These are phyloP conservation scores for Orius insidiosus DNA, from an alignment of 1,140 invertebrate genomes.

Conservation along the genomic window DNA sequence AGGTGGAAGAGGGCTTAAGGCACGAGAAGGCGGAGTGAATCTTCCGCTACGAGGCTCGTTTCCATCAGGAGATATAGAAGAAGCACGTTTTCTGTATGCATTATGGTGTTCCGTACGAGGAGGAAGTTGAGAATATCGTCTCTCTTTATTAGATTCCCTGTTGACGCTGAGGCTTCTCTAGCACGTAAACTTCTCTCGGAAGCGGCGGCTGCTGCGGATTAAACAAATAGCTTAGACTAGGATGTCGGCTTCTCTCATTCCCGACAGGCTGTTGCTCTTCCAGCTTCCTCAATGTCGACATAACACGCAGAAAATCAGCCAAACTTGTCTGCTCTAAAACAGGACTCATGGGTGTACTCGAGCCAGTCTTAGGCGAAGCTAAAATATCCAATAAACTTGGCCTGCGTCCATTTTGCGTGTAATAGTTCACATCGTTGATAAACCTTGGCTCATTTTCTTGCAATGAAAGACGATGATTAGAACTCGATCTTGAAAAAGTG, in stretches of 20 bases:
- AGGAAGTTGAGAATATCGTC: background rate
- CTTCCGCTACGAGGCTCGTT: too few relatives aligned
- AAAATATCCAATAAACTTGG: conserved; percentile 14
- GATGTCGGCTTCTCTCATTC: background rate
- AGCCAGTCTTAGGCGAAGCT: conserved; percentile 14
- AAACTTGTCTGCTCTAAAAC: conserved; percentile 57
- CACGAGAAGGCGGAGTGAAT: too few relatives aligned
- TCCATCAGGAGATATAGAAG: too few relatives aligned
- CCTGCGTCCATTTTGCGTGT: conserved; percentile 3
- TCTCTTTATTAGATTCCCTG: background rate
- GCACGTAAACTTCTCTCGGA: background rate
- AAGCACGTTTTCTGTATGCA: too few relatives aligned
- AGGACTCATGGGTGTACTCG: conserved; percentile 23
- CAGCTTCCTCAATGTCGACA: conserved; percentile 36
- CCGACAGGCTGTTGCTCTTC: background rate
- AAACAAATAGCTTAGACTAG: background rate
- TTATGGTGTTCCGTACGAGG: background rate
- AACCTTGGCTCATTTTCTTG: background rate
- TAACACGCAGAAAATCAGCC: conserved; percentile 49
- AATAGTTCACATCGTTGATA: background rate
- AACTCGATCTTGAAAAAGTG: background rate
- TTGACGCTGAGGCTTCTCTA: background rate
- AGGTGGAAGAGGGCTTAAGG: too few relatives aligned
- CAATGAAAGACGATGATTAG: conserved; percentile 6
- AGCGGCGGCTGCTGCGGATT: background rate